Evolutionary conservation across 2,113 vertebrate species (phyloP).

Genomic region (Tenebrosternarchus preto): DNA sequence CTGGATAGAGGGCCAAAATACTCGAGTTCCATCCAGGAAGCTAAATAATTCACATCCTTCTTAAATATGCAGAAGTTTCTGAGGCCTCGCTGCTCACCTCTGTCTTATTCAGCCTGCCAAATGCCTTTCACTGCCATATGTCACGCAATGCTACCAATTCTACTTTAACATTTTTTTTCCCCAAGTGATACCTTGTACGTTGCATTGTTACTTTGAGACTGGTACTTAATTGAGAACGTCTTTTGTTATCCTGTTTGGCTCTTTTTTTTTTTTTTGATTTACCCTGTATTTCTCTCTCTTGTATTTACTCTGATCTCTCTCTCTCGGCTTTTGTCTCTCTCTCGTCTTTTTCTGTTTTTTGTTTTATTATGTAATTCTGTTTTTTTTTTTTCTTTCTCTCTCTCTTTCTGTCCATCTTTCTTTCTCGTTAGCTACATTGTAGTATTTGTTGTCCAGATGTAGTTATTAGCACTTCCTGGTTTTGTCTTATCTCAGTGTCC

Average conservation of each 20-base stretch:
- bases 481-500: conserved; percentile 1
- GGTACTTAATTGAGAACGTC: not conserved
- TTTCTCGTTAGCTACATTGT: not conserved
- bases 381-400: not conserved
- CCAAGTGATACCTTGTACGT: not conserved
- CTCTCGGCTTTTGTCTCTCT: too few relatives aligned
- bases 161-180: not conserved
- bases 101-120: conserved; percentile 7
- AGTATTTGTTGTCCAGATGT: conserved; percentile 34
- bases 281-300: not conserved
- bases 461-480: conserved; percentile 31
- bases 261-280: too few relatives aligned
- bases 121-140: conserved; percentile 39
- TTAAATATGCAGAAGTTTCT: conserved; percentile 71
- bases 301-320: not conserved
- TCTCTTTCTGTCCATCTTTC: not conserved
- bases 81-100: conserved; percentile 35
- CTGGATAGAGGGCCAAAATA: conserved; percentile 50
- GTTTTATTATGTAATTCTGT: too few relatives aligned
- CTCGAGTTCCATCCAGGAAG: conserved; percentile 57
- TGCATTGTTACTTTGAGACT: not conserved
- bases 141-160: not conserved
- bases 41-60: conserved; percentile 71
- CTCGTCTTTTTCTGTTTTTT: not conserved
- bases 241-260: not conserved